These are phyloP conservation scores for Yponomeuta cagnagella DNA, from an alignment of 2,888 invertebrate species.

Conservation along the genomic window DNA sequence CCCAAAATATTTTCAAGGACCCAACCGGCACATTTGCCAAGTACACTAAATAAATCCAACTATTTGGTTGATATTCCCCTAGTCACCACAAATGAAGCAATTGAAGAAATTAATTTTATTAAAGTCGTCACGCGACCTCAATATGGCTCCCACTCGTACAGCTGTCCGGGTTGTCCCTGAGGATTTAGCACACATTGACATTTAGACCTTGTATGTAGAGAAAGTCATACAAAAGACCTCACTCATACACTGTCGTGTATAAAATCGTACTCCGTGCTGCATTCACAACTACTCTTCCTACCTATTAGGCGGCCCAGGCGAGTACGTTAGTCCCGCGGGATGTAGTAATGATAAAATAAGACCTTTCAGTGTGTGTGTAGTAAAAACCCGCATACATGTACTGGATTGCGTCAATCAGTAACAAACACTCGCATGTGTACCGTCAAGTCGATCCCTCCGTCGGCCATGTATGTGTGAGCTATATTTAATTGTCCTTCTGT, in stretches of 20 bases:
- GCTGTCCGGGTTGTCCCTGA: conserved; percentile 29
- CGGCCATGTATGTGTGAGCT: conserved; percentile 52
- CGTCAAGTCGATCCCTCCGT: conserved; percentile 53
- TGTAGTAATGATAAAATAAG: conserved; percentile 67
- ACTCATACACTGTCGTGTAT: background rate
- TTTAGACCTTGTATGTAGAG: conserved; percentile 13
- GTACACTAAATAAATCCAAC: background rate
- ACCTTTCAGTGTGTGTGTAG: conserved; percentile 50
- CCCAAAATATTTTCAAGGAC: background rate
- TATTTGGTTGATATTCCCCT: background rate
- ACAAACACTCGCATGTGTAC: conserved; percentile 51
- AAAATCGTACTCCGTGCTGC: conserved; percentile 29
- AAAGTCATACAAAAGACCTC: background rate
- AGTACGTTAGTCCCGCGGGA: conserved; percentile 69
- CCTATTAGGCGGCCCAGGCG: conserved; percentile 27
- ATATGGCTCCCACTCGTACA: conserved; percentile 33
- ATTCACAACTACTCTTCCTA: conserved; percentile 58
- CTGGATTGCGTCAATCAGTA: conserved; percentile 65
- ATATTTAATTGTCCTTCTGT: conserved; percentile 65
- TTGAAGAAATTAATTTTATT: conserved; percentile 17
- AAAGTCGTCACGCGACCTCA: conserved; percentile 31
- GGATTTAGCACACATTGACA: conserved; percentile 37
- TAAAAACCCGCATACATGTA: conserved; percentile 32
- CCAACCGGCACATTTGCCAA: background rate
- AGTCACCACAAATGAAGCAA: conserved; percentile 1